Evolutionary conservation across 2,888 invertebrate genomes (phyloP), one percentile per base, ranked within the genome.

Genomic region (Conops quadrifasciatus): DNA sequence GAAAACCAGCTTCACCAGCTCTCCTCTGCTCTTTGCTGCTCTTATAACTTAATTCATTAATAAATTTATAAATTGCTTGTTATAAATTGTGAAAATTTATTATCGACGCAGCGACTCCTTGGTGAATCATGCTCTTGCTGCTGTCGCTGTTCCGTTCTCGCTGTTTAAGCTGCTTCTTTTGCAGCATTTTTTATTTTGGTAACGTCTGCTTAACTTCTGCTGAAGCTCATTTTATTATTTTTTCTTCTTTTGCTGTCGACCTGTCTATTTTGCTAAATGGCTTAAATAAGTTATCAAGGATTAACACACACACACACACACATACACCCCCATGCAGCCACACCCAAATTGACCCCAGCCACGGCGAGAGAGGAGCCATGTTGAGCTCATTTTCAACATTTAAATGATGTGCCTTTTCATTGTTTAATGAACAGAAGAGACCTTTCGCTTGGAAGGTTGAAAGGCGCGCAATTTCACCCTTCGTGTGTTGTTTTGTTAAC

Each of bases 41-140:
- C 80, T 83, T 83, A 83, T 81, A 82, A 83, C 81, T 83, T 83
- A 82, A 83, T 83, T 83, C 83, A 83, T 83, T 83, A 83, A 82
- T 82, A 83, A 83, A 82, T 82, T 81, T 81, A 82, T 82, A 80
- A 83, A 83, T 82, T 81, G 79, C 77, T 76, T 75, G 80, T 78
- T 81, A 81, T 80, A 82, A 83, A 81, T 82, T 81, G 81, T 79
- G 77, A 78, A 72, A 80, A 81, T 82, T 82, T 79, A 82, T 82
- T 78, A 75, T 72, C 73, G 71, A 73, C 74, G 66, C 70, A 75
- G 71, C 73, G 71, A 73, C 74, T 69, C 70, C 67, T 70, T 71
- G 72, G 72, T 75, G 73, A 71, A 70, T 72, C 74, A 73, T 69
- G 71, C 59, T 36, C 56, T 30, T 70, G 49, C 60, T 11, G 19